Evolutionary conservation across 92 coral and sea anemone species (phyloP).

Genomic region (Parazoanthus darwini): DNA sequence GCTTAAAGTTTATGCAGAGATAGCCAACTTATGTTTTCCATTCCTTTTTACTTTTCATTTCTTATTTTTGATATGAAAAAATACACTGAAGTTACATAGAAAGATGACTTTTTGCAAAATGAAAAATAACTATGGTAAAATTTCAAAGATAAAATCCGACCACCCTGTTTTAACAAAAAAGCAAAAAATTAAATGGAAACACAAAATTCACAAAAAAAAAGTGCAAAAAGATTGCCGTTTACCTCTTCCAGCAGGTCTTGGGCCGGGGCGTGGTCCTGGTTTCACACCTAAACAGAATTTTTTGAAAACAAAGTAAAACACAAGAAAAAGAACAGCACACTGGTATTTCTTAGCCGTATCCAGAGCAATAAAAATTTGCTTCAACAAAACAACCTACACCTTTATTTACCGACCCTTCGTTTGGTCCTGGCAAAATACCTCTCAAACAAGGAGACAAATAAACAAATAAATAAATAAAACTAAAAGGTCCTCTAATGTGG

Average conservation of each 20-base stretch:
- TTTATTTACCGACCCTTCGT: background rate
- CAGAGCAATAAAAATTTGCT: background rate
- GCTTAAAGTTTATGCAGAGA: no score
- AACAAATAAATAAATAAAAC: no score
- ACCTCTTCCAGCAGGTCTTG: conserved; percentile 34
- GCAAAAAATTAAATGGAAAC: background rate
- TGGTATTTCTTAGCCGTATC: background rate
- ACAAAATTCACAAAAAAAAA: background rate
- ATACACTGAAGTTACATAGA: no score
- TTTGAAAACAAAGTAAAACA: background rate
- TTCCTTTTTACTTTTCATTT: no score
- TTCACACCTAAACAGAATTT: background rate
- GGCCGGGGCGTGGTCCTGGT: conserved; percentile 28
- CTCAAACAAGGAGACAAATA: no score
- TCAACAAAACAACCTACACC: background rate
- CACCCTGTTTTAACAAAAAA: background rate
- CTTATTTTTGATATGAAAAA: no score
- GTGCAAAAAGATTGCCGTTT: background rate
- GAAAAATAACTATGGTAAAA: no score
- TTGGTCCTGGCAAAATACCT: no score
- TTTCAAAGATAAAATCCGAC: no score
- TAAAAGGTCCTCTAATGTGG: no score
- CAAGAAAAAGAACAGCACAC: background rate
- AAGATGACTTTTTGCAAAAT: no score
- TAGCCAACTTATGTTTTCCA: no score